Conservation (phyloP, 2,888 invertebrate genomes). For the Myopa testacea region DNA sequence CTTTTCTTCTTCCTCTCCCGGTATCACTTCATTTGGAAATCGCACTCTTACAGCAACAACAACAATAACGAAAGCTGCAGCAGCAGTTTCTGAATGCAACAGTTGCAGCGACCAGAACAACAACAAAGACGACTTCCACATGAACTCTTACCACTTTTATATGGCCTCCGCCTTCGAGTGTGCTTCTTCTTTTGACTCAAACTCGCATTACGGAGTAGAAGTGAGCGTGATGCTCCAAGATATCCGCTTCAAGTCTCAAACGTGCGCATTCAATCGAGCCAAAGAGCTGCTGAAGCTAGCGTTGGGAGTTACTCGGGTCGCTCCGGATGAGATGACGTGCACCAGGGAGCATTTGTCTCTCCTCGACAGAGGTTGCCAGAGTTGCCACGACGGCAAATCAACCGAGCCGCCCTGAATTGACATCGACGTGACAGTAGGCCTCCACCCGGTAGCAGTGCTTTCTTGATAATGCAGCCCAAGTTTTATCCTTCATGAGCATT, state of each 20-base stretch:
- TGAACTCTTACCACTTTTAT: not conserved
- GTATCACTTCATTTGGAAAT: constrained; percentile 19
- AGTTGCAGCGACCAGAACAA: not conserved
- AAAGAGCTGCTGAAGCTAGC: not conserved
- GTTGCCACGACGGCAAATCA: not conserved
- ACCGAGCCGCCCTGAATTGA: not conserved
- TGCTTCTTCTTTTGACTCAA: not conserved
- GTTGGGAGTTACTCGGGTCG: not conserved
- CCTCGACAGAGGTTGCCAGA: no score
- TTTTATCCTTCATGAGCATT: not conserved
- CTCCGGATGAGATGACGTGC: not conserved
- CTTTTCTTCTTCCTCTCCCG: not conserved
- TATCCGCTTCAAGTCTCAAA: constrained; percentile 29
- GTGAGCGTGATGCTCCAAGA: constrained; percentile 26
- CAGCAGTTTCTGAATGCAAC: not conserved
- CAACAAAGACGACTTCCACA: not conserved
- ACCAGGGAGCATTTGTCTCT: not conserved
- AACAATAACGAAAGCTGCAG: not conserved
- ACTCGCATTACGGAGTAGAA: not conserved
- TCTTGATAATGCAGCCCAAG: not conserved
- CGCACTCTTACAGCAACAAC: not conserved
- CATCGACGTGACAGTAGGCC: not conserved
- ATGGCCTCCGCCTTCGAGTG: not conserved
- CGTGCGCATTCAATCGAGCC: constrained; percentile 29
- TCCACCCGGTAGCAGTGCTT: not conserved